Conservation (phyloP, 2,797 vertebrate species). For the Astyanax mexicanus region DNA sequence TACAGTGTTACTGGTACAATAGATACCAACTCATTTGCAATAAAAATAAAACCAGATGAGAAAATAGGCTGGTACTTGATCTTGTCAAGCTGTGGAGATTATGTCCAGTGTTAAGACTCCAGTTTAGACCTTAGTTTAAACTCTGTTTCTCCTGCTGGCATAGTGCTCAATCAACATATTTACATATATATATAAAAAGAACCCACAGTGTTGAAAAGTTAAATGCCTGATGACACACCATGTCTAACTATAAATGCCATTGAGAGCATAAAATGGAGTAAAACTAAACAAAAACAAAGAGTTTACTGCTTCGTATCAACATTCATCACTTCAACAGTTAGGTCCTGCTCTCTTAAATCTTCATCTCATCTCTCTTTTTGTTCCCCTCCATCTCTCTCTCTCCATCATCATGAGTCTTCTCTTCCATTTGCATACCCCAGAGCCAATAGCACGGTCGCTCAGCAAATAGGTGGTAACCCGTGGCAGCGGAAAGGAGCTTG, state of each 20-base stretch:
- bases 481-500: constrained; percentile 34
- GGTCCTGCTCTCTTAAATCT: neutral
- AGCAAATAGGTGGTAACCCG: constrained; percentile 41
- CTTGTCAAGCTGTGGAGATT: constrained; percentile 33
- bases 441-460: constrained; percentile 29
- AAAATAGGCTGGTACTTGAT: constrained; percentile 7
- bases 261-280: no score
- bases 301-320: constrained; percentile 16
- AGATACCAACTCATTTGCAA: constrained; percentile 29
- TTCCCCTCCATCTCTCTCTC: neutral
- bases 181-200: neutral
- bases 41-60: constrained; percentile 1
- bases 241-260: constrained; percentile 17
- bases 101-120: constrained; percentile 53
- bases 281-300: no score
- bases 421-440: neutral
- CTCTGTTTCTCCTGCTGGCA: constrained; percentile 12
- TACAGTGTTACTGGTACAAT: constrained; percentile 44
- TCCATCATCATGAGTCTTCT: no score
- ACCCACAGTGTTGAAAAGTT: constrained; percentile 21
- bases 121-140: constrained; percentile 38
- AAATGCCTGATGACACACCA: neutral
- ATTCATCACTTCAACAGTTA: constrained; percentile 37
- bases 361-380: neutral
- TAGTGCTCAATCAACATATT: constrained; percentile 39